These are phyloP conservation scores for Xiphophorus hellerii DNA, from an alignment of 2,113 vertebrate species.

Conservation along the genomic window DNA sequence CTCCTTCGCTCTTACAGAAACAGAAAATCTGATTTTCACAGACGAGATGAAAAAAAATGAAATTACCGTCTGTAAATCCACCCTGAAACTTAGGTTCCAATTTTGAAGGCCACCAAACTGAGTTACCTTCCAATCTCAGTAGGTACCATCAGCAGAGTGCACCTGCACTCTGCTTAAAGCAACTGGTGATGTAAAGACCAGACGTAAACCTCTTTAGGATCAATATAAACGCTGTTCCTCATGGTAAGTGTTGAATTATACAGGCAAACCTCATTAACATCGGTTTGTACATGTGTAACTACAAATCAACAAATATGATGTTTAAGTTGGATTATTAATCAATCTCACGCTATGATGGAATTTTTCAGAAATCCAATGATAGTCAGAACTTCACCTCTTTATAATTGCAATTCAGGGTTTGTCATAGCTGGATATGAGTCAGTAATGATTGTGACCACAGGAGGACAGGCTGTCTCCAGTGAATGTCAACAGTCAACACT, in stretches of 20 bases:
- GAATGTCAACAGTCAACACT: not conserved
- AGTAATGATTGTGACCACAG: not conserved
- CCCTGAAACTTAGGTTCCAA: constrained; percentile 22
- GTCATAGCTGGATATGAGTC: not conserved
- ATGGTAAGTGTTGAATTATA: constrained; percentile 4
- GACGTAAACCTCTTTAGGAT: constrained; percentile 30
- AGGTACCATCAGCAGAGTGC: constrained; percentile 9
- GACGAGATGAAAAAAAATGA: constrained; percentile 21
- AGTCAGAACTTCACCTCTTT: not conserved
- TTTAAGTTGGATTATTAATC: not conserved
- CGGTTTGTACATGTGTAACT: not conserved
- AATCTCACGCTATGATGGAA: not conserved
- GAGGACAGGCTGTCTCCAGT: not conserved
- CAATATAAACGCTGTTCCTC: constrained; percentile 24
- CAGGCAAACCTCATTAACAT: constrained; percentile 6
- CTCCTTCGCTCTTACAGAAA: constrained; percentile 9
- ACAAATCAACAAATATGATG: not conserved
- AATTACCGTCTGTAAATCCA: constrained; percentile 25
- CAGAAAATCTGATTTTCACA: constrained; percentile 6
- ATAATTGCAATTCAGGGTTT: not conserved
- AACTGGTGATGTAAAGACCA: constrained; percentile 14
- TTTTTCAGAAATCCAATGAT: not conserved
- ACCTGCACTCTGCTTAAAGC: constrained; percentile 40
- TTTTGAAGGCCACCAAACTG: constrained; percentile 25
- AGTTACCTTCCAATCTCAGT: constrained; percentile 40